A percentile compares a stretch with the other conserved stretches of the same genome.
phyloP scores from a whole-genome alignment of 2,888 invertebrate genomes.

The Orthosia incerta region DNA sequence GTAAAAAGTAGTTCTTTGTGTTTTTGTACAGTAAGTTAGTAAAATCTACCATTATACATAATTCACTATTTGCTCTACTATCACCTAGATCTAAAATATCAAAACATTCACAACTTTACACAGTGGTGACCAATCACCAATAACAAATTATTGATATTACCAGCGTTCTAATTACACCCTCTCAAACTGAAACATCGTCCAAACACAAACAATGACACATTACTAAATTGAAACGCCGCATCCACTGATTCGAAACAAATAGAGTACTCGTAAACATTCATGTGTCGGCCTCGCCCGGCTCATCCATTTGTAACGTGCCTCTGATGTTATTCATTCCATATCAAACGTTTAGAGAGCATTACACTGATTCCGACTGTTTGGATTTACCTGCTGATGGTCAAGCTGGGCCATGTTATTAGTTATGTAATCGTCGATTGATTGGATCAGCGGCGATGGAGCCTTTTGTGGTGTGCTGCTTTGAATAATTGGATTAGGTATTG shows the following conservation, averaged over 20 bases:
- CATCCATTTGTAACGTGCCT: conserved; percentile 85
- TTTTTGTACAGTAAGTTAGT: not conserved
- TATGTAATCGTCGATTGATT: conserved; percentile 36
- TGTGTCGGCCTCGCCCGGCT: conserved; percentile 73
- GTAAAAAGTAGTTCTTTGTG: not conserved
- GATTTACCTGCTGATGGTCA: conserved; percentile 68
- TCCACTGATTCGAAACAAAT: conserved; percentile 72
- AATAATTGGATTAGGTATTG: conserved; percentile 39
- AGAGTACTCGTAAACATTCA: conserved; percentile 63
- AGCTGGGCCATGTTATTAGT: conserved; percentile 43
- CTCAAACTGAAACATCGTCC: conserved; percentile 35
- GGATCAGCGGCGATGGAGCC: conserved; percentile 8
- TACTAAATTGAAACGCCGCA: conserved; percentile 72
- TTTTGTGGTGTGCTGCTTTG: conserved; percentile 23
- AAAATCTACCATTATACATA: too few relatives aligned
- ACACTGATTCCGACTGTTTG: conserved; percentile 78
- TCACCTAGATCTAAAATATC: not conserved
- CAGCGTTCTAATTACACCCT: conserved; percentile 8
- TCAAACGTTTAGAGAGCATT: conserved; percentile 87
- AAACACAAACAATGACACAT: conserved; percentile 60
- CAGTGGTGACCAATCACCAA: not conserved
- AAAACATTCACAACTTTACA: not conserved
- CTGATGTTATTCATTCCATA: conserved; percentile 88
- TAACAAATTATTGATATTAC: conserved; percentile 2
- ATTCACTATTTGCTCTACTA: not conserved